Evolutionary conservation across 2,888 invertebrate genomes (phyloP).

Genomic region (Ennomos quercinarius): DNA sequence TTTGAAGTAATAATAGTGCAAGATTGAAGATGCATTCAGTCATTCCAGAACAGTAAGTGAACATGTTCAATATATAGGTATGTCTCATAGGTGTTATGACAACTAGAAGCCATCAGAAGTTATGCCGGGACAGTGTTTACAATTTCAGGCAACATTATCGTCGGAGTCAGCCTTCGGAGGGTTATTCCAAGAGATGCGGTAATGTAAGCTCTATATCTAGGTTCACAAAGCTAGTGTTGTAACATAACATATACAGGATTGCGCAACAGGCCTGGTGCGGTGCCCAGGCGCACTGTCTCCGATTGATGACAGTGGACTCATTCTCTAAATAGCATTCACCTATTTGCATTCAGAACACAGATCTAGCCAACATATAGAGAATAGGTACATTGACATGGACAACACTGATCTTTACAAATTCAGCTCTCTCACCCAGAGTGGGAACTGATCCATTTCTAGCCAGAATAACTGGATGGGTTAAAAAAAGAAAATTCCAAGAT

Average conservation of each 20-base stretch:
- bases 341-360: slow-evolving; percentile 81
- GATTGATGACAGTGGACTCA: slow-evolving; percentile 69
- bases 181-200: slow-evolving; percentile 6
- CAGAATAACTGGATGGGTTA: slow-evolving; percentile 86
- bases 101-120: slow-evolving; percentile 22
- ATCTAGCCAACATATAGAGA: slow-evolving; percentile 75
- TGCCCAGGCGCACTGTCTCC: slow-evolving; percentile 64
- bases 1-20: slow-evolving; percentile 73
- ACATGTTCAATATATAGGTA: slow-evolving; percentile 31
- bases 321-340: slow-evolving; percentile 82
- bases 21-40: slow-evolving; percentile 71
- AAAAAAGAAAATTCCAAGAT: slow-evolving; percentile 77
- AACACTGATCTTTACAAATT: slow-evolving; percentile 77
- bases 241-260: slow-evolving; percentile 16
- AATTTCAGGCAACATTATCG: slow-evolving; percentile 58
- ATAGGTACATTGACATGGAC: slow-evolving; percentile 74
- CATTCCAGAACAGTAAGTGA: slow-evolving; percentile 54
- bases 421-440: slow-evolving; percentile 87
- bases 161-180: slow-evolving; percentile 69
- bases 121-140: slow-evolving; percentile 34
- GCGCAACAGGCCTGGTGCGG: slow-evolving; percentile 34
- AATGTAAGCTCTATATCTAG: slow-evolving; percentile 24
- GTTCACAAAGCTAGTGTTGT: slow-evolving; percentile 22
- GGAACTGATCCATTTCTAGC: slow-evolving; percentile 88
- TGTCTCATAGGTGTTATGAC: slow-evolving; percentile 23